phyloP scores from a whole-genome alignment of 2,797 vertebrate species.

The Yasuhikotakia modesta region DNA sequence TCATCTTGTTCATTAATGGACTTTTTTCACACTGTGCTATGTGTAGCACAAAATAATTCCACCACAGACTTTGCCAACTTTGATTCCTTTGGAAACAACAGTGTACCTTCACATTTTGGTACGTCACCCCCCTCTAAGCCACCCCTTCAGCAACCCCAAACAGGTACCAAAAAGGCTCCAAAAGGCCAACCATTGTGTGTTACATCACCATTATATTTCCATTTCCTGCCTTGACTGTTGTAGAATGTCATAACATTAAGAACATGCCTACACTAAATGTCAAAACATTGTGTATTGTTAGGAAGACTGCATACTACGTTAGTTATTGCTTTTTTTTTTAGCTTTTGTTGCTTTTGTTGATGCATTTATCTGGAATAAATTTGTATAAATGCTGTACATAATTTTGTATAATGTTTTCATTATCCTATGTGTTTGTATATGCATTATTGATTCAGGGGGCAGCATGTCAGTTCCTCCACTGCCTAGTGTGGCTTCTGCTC shows the following conservation, averaged over 20 bases:
- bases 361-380: background rate
- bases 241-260: background rate
- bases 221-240: conserved; percentile 8
- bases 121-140: conserved; percentile 86
- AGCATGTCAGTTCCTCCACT: conserved; percentile 75
- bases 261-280: background rate
- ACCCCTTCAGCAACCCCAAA: conserved; percentile 82
- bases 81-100: conserved; percentile 97
- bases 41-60: conserved; percentile 92
- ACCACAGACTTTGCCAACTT: conserved; percentile 99
- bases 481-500: conserved; percentile 74
- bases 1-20: conserved; percentile 65
- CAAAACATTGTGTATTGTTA: background rate
- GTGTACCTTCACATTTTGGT: conserved; percentile 92
- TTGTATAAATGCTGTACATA: no score
- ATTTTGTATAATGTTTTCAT: background rate
- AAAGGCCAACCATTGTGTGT: conserved; percentile 7
- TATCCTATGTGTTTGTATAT: background rate
- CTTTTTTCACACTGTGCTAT: conserved; percentile 64
- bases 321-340: background rate
- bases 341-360: conserved; percentile 1
- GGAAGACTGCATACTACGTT: background rate
- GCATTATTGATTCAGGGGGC: conserved; percentile 62
- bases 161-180: conserved; percentile 80
- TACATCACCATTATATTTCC: background rate